A percentile compares a stretch with the other conserved stretches of the same genome.
Conservation (phyloP, 2,888 invertebrate genomes). For the Lymantria monacha region DNA sequence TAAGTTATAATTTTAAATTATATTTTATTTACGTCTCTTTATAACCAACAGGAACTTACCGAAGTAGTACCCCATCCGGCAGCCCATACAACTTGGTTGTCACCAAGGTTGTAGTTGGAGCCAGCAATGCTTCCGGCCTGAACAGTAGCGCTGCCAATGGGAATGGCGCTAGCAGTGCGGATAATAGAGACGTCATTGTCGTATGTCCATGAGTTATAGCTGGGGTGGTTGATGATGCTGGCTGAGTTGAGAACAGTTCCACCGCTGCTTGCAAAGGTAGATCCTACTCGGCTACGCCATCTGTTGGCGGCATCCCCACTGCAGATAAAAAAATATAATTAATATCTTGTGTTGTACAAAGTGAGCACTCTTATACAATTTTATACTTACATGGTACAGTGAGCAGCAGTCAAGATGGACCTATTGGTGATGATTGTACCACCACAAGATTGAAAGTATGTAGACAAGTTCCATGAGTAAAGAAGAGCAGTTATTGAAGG, state of each 20-base stretch:
- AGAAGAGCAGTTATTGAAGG: slow-evolving; percentile 33
- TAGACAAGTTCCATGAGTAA: slow-evolving; percentile 8
- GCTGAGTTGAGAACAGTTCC: slow-evolving; percentile 28
- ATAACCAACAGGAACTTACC: slow-evolving; percentile 26
- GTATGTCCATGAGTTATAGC: slow-evolving; percentile 25
- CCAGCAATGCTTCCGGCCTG: slow-evolving; percentile 37
- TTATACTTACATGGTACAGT: slow-evolving; percentile 40
- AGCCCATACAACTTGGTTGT: slow-evolving; percentile 23
- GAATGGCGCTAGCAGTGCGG: slow-evolving; percentile 22
- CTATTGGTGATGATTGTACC: slow-evolving; percentile 43
- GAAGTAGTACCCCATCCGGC: slow-evolving; percentile 46
- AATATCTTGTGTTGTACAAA: too few relatives aligned
- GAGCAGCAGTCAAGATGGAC: slow-evolving; percentile 46
- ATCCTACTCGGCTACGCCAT: slow-evolving; percentile 37
- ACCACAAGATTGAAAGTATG: slow-evolving; percentile 29
- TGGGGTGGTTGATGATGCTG: slow-evolving; percentile 30
- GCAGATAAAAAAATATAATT: neutral
- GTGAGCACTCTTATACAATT: neutral
- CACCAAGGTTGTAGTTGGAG: slow-evolving; percentile 37
- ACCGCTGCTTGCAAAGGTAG: slow-evolving; percentile 37
- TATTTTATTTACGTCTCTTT: neutral
- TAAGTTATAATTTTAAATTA: too few relatives aligned
- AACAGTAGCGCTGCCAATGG: slow-evolving; percentile 13
- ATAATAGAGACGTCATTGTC: slow-evolving; percentile 49
- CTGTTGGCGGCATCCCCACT: slow-evolving; percentile 12